Evolutionary conservation across 2,113 vertebrate genomes (phyloP), one percentile per base, ranked within the genome.

Genomic region (Copsychus sechellarum): DNA sequence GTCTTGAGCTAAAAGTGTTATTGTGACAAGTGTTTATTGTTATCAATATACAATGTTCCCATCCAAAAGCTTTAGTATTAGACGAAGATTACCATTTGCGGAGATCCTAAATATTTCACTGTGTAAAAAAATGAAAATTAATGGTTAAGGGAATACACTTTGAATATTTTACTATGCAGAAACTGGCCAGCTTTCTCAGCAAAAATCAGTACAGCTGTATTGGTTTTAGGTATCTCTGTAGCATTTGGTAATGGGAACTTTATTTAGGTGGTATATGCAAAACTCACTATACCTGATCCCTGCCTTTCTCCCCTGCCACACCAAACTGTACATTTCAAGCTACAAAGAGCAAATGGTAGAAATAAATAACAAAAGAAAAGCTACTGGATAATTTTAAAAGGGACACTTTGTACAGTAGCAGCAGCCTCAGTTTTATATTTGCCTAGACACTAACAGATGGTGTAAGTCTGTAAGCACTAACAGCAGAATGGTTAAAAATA

Each of bases 381-480:
- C 0, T 0, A 84, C 3, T 21, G 28, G 64, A 81, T 36, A 66
- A 90, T 58, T 93, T 90, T 70, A 28, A 94, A 92, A 92, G 83
- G 83, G 24, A 93, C 86, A 88, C 36, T 92, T 61, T 60, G 95
- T 88, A 78, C 91, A 84, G 72, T 36, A 78, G 67, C 88, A 93
- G 42, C 31, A 82, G 56, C 64, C 50, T 77, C 50, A 57, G 47
- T 81, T 96, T 92, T 66, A 62, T 70, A 88, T 88, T 83, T 94
- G 82, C 86, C 86, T 92, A 96, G 94, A 92, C 95, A 60, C 47
- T 81, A 69, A 61, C 96, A 96, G 94, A 96, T 92, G 96, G 95
- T 61, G 3, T 29, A 81, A 93, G 80, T 84, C 91, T 92, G 77
- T 79, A 94, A 88, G 92, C 80, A 92, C 56, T 81, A 87, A 90